Evolutionary conservation across 2,888 invertebrate species (phyloP), one percentile per base, ranked within the genome.

Genomic region (Apodemia hepburni): DNA sequence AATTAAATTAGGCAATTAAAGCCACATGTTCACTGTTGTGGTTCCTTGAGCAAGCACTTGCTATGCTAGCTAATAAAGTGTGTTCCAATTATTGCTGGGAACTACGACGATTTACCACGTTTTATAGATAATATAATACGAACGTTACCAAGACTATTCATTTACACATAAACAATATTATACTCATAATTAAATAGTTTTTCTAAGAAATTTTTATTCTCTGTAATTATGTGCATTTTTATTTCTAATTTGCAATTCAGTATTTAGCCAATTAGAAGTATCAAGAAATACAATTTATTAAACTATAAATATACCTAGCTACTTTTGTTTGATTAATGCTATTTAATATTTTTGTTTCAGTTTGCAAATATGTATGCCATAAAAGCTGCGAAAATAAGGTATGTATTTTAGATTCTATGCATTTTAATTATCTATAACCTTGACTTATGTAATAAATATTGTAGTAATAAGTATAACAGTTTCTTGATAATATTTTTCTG

Each of bases 281-380:
- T 15, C 15, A 15, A 42, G 38, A 11, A 42, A 15, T 4, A 42
- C 42, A 42, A 42, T 12, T 42, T 2, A 42, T 42, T 15, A 42
- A 42, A 12, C 42, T 42, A 15, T 15, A 38, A 11, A 5, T n/a
- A n/a, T n/a, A n/a, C 22, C 22, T 22, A 22, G 1, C 22, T 12
- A 12, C 42, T 15, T 42, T 42, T 15, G 42, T 42, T 4, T 22
- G 54, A 9, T 33, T 27, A 57, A 45, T n/a, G 5, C n/a, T 45
- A 65, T n/a, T 27, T 11, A n/a, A 11, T 69, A 64, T 71, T 76
- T 79, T 89, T 92, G 85, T 95, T 95, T 77, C 95, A 96, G 96
- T 95, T 70, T 96, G 96, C 93, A 96, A 96, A 92, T 96, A 95
- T 89, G 94, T 95, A 78, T 96, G 96, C 81, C 96, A 96, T 87